Evolutionary conservation across 2,797 vertebrate genomes (phyloP).

Genomic region (Sebastes nivosus): DNA sequence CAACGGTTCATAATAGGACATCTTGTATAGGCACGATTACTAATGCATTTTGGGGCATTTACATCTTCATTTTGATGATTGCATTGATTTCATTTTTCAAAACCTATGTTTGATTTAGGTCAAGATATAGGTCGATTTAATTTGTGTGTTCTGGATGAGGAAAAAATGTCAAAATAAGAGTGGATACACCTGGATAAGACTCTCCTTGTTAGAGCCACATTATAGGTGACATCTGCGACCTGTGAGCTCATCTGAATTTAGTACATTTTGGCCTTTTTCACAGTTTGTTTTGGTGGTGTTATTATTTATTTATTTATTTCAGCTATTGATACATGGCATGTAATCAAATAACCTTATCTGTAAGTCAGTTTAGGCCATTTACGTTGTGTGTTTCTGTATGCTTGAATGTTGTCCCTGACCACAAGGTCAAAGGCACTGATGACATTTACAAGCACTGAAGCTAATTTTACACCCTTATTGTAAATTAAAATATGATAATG

Average conservation of each 20-base stretch:
- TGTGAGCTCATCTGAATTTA: neutral
- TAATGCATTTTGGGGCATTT: too few species aligned
- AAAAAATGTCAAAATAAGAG: neutral
- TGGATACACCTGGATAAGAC: neutral
- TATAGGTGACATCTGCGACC: neutral
- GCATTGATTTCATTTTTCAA: neutral
- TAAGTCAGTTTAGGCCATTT: neutral
- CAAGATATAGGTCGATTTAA: neutral
- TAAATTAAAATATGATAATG: neutral
- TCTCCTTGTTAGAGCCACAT: neutral
- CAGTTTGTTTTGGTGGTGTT: neutral
- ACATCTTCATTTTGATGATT: neutral
- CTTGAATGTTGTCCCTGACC: neutral
- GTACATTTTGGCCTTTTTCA: neutral
- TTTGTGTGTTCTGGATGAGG: neutral
- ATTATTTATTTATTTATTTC: neutral
- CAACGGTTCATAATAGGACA: neutral
- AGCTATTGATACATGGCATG: neutral
- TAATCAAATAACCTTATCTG: neutral
- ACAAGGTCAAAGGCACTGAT: constrained; percentile 5
- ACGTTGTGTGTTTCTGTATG: neutral
- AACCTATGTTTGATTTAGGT: neutral
- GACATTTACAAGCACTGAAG: neutral
- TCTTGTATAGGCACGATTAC: neutral
- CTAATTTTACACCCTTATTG: neutral